Evolutionary conservation across 2,888 invertebrate species (phyloP).

Genomic region (Synanthedon andrenaeformis): DNA sequence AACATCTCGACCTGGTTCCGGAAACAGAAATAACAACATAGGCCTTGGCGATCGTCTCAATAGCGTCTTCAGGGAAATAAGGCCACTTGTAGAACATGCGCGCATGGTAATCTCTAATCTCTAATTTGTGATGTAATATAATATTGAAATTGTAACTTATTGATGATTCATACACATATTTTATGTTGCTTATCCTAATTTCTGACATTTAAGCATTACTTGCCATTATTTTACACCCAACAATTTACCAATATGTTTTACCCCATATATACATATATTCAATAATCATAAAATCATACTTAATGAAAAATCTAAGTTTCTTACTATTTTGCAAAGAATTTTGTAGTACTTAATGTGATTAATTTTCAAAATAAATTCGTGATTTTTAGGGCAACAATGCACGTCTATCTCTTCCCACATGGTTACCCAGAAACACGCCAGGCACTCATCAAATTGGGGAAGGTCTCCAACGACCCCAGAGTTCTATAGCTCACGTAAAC

Average conservation of each 20-base stretch:
- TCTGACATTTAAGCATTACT: not conserved
- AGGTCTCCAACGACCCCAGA: constrained; percentile 44
- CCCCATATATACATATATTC: too few relatives aligned
- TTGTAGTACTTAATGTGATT: too few relatives aligned
- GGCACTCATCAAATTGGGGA: constrained; percentile 43
- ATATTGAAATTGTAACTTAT: not conserved
- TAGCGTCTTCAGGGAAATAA: constrained; percentile 71
- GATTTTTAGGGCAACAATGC: constrained; percentile 50
- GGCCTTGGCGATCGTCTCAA: constrained; percentile 57
- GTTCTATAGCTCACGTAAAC: constrained; percentile 54
- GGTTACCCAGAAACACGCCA: constrained; percentile 52
- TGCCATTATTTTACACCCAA: too few relatives aligned
- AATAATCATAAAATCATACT: too few relatives aligned
- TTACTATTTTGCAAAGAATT: too few relatives aligned
- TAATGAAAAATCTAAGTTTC: too few relatives aligned
- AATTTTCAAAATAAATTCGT: not conserved
- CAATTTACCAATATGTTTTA: too few relatives aligned
- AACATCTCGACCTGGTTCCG: constrained; percentile 31
- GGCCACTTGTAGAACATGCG: constrained; percentile 75
- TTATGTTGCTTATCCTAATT: not conserved
- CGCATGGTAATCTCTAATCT: constrained; percentile 45
- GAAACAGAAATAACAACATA: constrained; percentile 41
- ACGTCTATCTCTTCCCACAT: constrained; percentile 51
- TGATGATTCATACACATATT: constrained; percentile 5
- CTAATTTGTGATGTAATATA: not conserved